These are phyloP conservation scores for Chrysolina haemoptera DNA, from an alignment of 2,888 invertebrate genomes.

Conservation along the genomic window DNA sequence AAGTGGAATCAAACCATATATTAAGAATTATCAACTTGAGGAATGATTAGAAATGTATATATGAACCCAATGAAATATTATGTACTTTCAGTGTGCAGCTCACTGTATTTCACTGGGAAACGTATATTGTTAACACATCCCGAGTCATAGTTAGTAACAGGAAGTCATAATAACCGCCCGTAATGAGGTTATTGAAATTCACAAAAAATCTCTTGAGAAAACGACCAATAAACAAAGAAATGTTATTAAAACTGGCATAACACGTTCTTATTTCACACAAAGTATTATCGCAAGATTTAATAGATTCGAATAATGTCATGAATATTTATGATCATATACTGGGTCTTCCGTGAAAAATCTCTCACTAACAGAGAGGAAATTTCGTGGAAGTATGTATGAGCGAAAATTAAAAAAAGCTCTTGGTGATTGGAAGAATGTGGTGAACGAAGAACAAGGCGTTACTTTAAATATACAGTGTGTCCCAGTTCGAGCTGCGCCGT, in stretches of 20 bases:
- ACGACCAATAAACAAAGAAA: slow-evolving; percentile 30
- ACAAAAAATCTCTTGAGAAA: slow-evolving; percentile 25
- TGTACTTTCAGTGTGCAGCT: not conserved
- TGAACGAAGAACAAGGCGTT: no score
- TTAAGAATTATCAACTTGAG: not conserved
- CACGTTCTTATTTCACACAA: slow-evolving; percentile 21
- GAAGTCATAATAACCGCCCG: slow-evolving; percentile 21
- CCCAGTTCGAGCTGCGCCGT: no score
- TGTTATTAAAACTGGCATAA: slow-evolving; percentile 33
- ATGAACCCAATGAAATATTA: not conserved
- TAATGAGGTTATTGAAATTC: slow-evolving; percentile 24
- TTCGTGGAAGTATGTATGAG: not conserved
- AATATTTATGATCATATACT: slow-evolving; percentile 20
- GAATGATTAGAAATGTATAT: not conserved
- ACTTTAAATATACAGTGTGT: no score
- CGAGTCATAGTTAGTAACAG: slow-evolving; percentile 21
- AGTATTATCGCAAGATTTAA: slow-evolving; percentile 6
- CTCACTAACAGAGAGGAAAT: not conserved
- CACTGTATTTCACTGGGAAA: slow-evolving; percentile 5
- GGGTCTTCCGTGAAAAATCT: slow-evolving; percentile 14
- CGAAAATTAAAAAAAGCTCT: no score
- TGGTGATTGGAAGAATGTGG: no score
- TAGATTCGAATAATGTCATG: slow-evolving; percentile 19
- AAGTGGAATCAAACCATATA: not conserved
- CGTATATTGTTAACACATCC: slow-evolving; percentile 22